phyloP scores from a whole-genome alignment of 2,888 invertebrate species.

The Empis livida region DNA sequence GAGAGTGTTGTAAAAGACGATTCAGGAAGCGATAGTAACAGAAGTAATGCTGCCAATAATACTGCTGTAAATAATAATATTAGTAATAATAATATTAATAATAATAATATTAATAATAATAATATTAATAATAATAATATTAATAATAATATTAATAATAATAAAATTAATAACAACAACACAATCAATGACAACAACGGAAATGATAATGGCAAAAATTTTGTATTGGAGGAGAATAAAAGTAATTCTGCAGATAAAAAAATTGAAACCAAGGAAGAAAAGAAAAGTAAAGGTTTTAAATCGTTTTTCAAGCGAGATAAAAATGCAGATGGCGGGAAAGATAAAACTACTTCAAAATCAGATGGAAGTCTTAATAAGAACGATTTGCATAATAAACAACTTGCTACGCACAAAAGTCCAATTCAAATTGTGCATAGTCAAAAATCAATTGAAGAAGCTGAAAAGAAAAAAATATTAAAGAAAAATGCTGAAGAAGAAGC shows the following conservation, averaged over 20 bases:
- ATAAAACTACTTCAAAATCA: background rate
- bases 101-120: background rate
- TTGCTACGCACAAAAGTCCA: background rate
- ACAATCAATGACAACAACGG: background rate
- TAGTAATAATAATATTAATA: background rate
- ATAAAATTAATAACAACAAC: background rate
- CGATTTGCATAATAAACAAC: no score
- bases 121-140: background rate
- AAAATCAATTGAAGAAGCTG: background rate
- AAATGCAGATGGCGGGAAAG: constrained; percentile 10
- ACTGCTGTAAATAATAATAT: constrained; percentile 3
- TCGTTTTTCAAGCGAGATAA: constrained; percentile 31
- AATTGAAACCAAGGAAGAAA: background rate
- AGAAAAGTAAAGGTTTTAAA: constrained; percentile 25
- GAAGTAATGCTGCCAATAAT: background rate
- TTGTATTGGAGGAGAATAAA: background rate
- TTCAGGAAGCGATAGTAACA: background rate
- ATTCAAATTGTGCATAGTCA: constrained; percentile 15
- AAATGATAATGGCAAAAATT: background rate
- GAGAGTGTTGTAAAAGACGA: constrained; percentile 28
- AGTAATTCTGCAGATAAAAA: background rate
- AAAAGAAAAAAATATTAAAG: constrained; percentile 11
- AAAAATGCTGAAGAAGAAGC: constrained; percentile 44
- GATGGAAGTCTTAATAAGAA: background rate
- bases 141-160: background rate